Conservation (phyloP, 2,113 vertebrate species). For the Mesocricetus auratus region DNA sequence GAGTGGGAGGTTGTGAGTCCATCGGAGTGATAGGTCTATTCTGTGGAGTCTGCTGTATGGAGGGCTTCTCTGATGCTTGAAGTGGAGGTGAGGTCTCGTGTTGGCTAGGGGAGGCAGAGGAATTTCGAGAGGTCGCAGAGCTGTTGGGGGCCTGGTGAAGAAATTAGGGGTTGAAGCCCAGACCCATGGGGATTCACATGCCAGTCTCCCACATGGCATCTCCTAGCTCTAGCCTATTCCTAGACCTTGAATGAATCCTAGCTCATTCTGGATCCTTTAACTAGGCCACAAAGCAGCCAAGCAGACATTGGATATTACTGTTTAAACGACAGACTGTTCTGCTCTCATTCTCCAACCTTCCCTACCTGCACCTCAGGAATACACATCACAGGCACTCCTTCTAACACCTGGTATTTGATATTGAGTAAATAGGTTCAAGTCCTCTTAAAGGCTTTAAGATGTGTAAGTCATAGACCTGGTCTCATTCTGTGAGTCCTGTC, state of each 20-base stretch:
- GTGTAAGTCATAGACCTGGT: neutral
- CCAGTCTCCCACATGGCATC: neutral
- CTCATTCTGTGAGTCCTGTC: neutral
- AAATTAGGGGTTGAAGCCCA: neutral
- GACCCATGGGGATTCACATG: accelerated
- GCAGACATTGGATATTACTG: neutral
- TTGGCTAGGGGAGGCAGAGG: constrained; percentile 60
- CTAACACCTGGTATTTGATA: neutral
- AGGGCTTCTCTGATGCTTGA: neutral
- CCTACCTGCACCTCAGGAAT: neutral
- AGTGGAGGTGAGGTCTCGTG: neutral
- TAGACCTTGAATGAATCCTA: neutral
- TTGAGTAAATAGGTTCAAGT: neutral
- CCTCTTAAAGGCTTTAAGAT: neutral
- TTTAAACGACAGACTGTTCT: neutral
- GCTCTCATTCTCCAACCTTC: neutral
- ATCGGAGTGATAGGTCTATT: accelerated
- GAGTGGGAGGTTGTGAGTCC: neutral
- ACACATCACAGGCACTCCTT: neutral
- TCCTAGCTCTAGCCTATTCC: neutral
- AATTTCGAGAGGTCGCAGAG: constrained; percentile 56
- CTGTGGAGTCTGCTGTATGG: neutral
- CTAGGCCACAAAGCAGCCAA: neutral
- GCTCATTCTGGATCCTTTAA: neutral
- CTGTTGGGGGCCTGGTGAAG: constrained; percentile 54